Conservation (phyloP, 2,888 invertebrate species). For the Chloroclystis v-ata region DNA sequence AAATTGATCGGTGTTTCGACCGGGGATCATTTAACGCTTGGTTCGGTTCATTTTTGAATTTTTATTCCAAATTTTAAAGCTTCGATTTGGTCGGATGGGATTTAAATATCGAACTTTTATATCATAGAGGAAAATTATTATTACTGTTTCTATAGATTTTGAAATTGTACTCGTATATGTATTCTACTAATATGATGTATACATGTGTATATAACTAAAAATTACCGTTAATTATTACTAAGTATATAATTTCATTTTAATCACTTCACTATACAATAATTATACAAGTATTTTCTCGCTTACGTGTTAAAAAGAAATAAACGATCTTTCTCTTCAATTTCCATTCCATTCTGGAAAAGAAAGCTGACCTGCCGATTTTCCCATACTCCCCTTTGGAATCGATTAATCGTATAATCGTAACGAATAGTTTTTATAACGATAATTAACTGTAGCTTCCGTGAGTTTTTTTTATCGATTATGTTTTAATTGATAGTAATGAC, state of each 20-base stretch:
- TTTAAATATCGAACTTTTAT: too few relatives aligned
- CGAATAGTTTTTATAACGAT: constrained; percentile 50
- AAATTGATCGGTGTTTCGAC: constrained; percentile 65
- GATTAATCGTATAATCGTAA: constrained; percentile 57
- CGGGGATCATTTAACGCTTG: constrained; percentile 65
- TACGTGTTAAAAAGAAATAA: neutral
- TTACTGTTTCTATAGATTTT: too few relatives aligned
- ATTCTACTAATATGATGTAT: too few relatives aligned
- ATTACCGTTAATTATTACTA: too few relatives aligned
- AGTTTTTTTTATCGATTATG: constrained; percentile 53
- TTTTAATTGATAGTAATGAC: constrained; percentile 57
- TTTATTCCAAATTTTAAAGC: constrained; percentile 11
- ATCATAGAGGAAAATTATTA: too few relatives aligned
- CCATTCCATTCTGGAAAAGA: constrained; percentile 42
- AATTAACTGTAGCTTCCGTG: constrained; percentile 65
- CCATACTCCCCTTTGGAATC: constrained; percentile 53
- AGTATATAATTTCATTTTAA: too few relatives aligned
- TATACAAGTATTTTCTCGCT: neutral
- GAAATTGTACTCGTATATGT: too few relatives aligned
- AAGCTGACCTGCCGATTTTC: constrained; percentile 62
- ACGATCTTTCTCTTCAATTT: constrained; percentile 15
- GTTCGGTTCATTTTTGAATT: constrained; percentile 36
- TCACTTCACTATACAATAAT: neutral
- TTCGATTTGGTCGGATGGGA: neutral
- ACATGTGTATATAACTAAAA: too few relatives aligned